A percentile compares a stretch with the other conserved stretches of the same genome.
Evolutionary conservation across 1,140 invertebrate genomes (phyloP).

Genomic region (Piezodorus guildinii): DNA sequence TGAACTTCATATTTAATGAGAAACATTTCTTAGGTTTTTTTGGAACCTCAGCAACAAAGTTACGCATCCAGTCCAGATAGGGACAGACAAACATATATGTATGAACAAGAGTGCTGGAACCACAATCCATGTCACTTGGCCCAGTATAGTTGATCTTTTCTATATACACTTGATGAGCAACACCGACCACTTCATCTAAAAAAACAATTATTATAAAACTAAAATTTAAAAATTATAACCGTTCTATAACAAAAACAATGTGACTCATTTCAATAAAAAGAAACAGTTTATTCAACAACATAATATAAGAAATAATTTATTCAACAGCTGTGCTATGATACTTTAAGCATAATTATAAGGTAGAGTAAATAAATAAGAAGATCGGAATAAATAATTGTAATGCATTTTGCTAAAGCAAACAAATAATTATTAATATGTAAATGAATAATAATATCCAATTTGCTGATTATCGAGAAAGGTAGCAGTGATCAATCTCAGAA

Average conservation of each 20-base stretch:
- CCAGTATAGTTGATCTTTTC: constrained; percentile 19
- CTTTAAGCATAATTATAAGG: too few species aligned
- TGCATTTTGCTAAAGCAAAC: too few species aligned
- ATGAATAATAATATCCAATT: too few species aligned
- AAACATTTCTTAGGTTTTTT: constrained; percentile 23
- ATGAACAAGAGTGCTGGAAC: constrained; percentile 24
- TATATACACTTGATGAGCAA: constrained; percentile 28
- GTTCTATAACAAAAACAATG: not conserved
- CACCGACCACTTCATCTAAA: constrained; percentile 25
- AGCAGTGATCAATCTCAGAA: too few species aligned
- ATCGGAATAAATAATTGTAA: too few species aligned
- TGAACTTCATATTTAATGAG: not conserved
- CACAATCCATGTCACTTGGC: constrained; percentile 24
- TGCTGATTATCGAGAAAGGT: too few species aligned
- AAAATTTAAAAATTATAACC: not conserved
- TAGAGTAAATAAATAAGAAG: too few species aligned
- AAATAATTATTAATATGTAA: too few species aligned
- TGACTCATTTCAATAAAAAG: not conserved
- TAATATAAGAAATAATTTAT: too few species aligned
- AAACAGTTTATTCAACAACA: too few species aligned
- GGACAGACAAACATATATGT: constrained; percentile 28
- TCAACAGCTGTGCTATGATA: too few species aligned
- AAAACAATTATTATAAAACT: not conserved
- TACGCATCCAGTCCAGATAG: constrained; percentile 25
- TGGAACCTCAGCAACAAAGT: constrained; percentile 17